Evolutionary conservation across 2,797 vertebrate species (phyloP).

Genomic region (Sebastes umbrosus): DNA sequence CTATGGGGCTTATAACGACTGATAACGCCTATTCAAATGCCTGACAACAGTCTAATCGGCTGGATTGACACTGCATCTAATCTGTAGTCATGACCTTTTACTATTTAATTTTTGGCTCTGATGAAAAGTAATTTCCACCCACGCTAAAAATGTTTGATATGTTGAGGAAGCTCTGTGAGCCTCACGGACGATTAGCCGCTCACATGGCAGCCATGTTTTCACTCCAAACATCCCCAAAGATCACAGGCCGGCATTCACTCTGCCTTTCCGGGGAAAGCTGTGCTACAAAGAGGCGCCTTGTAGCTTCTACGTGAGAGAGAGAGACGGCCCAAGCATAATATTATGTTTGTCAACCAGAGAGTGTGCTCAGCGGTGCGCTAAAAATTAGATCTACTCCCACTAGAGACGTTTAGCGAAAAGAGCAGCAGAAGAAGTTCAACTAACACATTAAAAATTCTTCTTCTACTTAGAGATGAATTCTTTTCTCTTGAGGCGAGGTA

Average conservation of each 20-base stretch:
- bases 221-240: constrained; percentile 79
- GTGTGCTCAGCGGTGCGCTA: constrained; percentile 66
- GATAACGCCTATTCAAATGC: no score
- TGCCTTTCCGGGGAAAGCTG: constrained; percentile 55
- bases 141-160: constrained; percentile 42
- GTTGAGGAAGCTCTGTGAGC: constrained; percentile 51
- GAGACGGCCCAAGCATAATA: constrained; percentile 75
- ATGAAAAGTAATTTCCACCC: constrained; percentile 52
- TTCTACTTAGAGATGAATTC: constrained; percentile 21
- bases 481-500: constrained; percentile 43
- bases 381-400: constrained; percentile 74
- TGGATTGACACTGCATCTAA: not conserved
- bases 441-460: not conserved
- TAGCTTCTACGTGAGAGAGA: constrained; percentile 58
- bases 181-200: constrained; percentile 63
- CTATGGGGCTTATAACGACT: no score
- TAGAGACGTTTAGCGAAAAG: constrained; percentile 47
- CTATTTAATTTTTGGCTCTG: constrained; percentile 23
- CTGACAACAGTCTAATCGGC: no score
- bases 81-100: constrained; percentile 9
- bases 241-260: constrained; percentile 74
- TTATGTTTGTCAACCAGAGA: constrained; percentile 81
- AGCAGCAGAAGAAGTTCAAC: constrained; percentile 40
- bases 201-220: constrained; percentile 74
- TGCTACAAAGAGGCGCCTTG: constrained; percentile 78